phyloP scores from a whole-genome alignment of 2,113 vertebrate genomes.

The Takifugu flavidus region DNA sequence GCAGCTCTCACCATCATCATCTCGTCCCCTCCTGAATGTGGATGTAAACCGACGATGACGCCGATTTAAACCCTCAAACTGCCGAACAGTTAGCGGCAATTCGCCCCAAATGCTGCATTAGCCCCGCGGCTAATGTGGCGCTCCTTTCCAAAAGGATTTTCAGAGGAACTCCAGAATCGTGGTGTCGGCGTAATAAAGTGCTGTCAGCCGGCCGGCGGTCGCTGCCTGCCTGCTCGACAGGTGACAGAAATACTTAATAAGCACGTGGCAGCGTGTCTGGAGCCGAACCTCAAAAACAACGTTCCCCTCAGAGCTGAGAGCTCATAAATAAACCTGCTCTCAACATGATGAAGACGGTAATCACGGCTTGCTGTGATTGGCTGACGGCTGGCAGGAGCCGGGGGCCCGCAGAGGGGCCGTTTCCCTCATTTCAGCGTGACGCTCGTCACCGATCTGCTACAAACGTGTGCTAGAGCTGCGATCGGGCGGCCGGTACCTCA shows the following conservation, averaged over 20 bases:
- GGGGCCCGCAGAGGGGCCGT: too few species aligned
- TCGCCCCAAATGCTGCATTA: conserved; percentile 28
- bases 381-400: neutral
- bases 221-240: conserved; percentile 10
- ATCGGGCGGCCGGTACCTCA: conserved; percentile 78
- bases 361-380: conserved; percentile 10
- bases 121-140: conserved; percentile 10
- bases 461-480: neutral
- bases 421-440: too few species aligned
- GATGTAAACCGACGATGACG: too few species aligned
- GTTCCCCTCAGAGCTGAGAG: conserved; percentile 3
- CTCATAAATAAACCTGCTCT: conserved; percentile 42
- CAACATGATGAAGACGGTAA: conserved; percentile 26
- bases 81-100: neutral
- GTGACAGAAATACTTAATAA: conserved; percentile 48
- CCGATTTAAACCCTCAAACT: too few species aligned
- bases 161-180: conserved; percentile 15
- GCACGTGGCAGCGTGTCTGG: conserved; percentile 26
- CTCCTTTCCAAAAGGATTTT: conserved; percentile 37
- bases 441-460: neutral
- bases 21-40: too few species aligned
- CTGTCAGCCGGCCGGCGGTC: conserved; percentile 8
- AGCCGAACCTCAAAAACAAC: conserved; percentile 16
- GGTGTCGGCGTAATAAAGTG: conserved; percentile 27
- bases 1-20: too few species aligned